Evolutionary conservation across 1,140 invertebrate genomes (phyloP).

Genomic region (Procambarus virginalis): DNA sequence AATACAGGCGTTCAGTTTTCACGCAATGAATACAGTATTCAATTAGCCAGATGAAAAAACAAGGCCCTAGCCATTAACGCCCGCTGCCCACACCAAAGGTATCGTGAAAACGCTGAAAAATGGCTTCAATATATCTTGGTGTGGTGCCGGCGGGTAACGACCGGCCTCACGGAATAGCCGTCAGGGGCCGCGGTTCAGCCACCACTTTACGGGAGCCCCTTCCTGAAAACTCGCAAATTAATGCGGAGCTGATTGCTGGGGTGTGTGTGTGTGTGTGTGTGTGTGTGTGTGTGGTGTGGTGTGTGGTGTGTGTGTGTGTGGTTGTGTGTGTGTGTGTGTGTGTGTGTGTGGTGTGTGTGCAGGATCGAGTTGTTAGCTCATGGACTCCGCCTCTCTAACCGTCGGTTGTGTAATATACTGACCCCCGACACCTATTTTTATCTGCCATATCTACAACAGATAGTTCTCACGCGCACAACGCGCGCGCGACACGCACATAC

Average conservation of each 20-base stretch:
- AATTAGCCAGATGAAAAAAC: slow-evolving; percentile 61
- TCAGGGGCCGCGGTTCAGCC: slow-evolving; percentile 17
- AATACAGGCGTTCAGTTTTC: slow-evolving; percentile 16
- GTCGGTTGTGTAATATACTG: too few species aligned
- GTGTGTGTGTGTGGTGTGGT: background rate
- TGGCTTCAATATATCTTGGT: slow-evolving; percentile 60
- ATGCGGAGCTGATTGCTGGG: slow-evolving; percentile 26
- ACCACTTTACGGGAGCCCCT: slow-evolving; percentile 41
- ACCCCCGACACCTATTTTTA: too few species aligned
- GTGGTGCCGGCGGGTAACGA: slow-evolving; percentile 51
- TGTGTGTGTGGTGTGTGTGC: too few species aligned
- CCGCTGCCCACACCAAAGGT: slow-evolving; percentile 46
- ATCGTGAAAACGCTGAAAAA: slow-evolving; percentile 66
- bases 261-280: background rate
- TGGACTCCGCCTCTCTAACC: too few species aligned
- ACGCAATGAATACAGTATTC: slow-evolving; percentile 30
- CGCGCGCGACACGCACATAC: too few species aligned
- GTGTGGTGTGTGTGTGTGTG: background rate
- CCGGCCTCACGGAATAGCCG: slow-evolving; percentile 34
- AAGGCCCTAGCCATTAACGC: slow-evolving; percentile 50
- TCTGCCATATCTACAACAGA: too few species aligned
- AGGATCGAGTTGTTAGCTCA: too few species aligned
- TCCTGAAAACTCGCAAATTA: slow-evolving; percentile 48
- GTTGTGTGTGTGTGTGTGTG: too few species aligned
- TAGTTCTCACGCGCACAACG: too few species aligned